Conservation (phyloP, 2,888 invertebrate species). For the Drosophila fungiperda region DNA sequence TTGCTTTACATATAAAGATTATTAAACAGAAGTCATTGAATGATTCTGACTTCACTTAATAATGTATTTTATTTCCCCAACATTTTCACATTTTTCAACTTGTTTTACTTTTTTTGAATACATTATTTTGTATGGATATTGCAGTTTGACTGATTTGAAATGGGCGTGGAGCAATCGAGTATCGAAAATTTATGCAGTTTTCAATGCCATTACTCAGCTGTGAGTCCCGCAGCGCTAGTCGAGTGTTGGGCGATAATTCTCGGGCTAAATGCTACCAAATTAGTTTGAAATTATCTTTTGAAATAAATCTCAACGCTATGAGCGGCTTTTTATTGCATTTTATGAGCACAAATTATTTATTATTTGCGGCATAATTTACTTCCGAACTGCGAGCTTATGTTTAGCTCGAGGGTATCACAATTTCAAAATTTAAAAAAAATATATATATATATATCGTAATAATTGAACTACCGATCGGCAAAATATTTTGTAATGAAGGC, state of each 20-base stretch:
- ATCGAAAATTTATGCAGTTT: slow-evolving; percentile 72
- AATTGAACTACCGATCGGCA: slow-evolving; percentile 19
- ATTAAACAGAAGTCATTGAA: background rate
- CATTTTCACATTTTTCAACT: slow-evolving; percentile 21
- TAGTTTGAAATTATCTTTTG: slow-evolving; percentile 73
- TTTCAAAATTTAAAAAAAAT: slow-evolving; percentile 10
- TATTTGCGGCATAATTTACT: slow-evolving; percentile 76
- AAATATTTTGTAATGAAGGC: slow-evolving; percentile 19
- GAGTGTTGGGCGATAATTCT: slow-evolving; percentile 61
- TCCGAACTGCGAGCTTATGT: slow-evolving; percentile 70
- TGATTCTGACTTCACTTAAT: background rate
- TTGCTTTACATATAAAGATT: background rate
- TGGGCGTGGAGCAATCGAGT: slow-evolving; percentile 54
- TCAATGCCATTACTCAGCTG: slow-evolving; percentile 77
- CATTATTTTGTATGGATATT: slow-evolving; percentile 27
- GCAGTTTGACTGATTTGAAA: slow-evolving; percentile 65
- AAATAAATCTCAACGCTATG: slow-evolving; percentile 70
- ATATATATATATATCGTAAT: background rate
- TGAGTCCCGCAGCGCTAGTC: slow-evolving; percentile 47
- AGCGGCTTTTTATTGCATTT: slow-evolving; percentile 73
- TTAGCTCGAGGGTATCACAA: slow-evolving; percentile 32
- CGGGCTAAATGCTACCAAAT: slow-evolving; percentile 78
- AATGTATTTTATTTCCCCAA: slow-evolving; percentile 1
- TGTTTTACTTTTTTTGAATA: slow-evolving; percentile 24
- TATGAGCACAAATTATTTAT: slow-evolving; percentile 77